Evolutionary conservation across 2,888 invertebrate genomes (phyloP).

Genomic region (Dascillus cervinus): DNA sequence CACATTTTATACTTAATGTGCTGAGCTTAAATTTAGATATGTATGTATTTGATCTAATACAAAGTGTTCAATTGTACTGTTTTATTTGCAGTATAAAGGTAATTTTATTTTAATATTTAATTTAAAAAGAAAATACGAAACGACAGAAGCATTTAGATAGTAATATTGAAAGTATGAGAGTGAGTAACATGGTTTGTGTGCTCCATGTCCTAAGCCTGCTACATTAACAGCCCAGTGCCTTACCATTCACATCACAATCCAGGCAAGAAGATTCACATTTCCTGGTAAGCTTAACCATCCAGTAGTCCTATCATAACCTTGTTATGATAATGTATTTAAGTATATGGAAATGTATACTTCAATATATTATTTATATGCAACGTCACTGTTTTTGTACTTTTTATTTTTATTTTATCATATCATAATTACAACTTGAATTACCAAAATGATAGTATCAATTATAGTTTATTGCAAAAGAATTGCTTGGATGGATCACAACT

Average conservation of each 20-base stretch:
- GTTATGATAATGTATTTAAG: slow-evolving; percentile 6
- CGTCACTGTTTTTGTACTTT: no score
- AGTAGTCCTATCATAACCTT: slow-evolving; percentile 20
- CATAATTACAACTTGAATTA: no score
- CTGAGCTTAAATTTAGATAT: slow-evolving; percentile 18
- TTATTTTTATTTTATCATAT: no score
- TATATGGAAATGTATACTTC: slow-evolving; percentile 3
- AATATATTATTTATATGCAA: neutral
- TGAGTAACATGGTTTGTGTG: slow-evolving; percentile 33
- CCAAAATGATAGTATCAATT: no score
- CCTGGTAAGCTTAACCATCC: slow-evolving; percentile 42
- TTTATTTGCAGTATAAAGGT: neutral
- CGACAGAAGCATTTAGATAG: slow-evolving; percentile 4
- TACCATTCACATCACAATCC: slow-evolving; percentile 33
- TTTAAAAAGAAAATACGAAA: slow-evolving; percentile 1
- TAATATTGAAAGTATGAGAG: slow-evolving; percentile 12
- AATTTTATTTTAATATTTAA: neutral
- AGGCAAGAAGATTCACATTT: slow-evolving; percentile 33
- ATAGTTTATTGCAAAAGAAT: no score
- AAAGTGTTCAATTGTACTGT: slow-evolving; percentile 1
- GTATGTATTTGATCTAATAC: slow-evolving; percentile 20
- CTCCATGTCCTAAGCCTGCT: slow-evolving; percentile 35
- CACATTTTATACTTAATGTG: slow-evolving; percentile 15
- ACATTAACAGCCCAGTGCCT: slow-evolving; percentile 37
- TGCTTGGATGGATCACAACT: no score